These are phyloP conservation scores for Eledone cirrhosa DNA, from an alignment of 2,888 invertebrate species.

Conservation along the genomic window DNA sequence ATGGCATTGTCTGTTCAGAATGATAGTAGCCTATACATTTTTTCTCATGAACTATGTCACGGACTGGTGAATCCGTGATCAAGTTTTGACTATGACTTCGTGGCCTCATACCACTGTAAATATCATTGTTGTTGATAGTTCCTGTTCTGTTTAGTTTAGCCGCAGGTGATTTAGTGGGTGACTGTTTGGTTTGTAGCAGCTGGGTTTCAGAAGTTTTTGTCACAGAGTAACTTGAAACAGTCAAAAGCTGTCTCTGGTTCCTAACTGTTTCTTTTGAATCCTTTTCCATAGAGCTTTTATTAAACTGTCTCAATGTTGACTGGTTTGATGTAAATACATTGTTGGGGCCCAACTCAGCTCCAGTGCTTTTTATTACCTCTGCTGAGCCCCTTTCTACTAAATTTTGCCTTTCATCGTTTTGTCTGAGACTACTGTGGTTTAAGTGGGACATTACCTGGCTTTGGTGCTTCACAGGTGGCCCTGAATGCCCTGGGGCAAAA, in stretches of 20 bases:
- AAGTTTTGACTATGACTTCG: not conserved
- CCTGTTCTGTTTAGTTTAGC: not conserved
- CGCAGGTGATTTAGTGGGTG: not conserved
- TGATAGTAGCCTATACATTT: not conserved
- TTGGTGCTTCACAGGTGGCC: too few species aligned
- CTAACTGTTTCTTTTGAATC: too few species aligned
- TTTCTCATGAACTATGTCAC: not conserved
- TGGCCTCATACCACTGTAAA: not conserved
- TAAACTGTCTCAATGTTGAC: not conserved
- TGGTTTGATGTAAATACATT: not conserved
- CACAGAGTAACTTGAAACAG: not conserved
- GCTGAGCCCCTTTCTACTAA: slow-evolving; percentile 50
- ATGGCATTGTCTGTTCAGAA: not conserved
- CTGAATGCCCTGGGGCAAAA: too few species aligned
- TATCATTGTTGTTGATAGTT: too few species aligned
- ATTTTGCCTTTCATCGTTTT: slow-evolving; percentile 38
- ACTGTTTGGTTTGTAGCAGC: not conserved
- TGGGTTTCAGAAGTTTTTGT: not conserved
- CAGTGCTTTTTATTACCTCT: slow-evolving; percentile 39
- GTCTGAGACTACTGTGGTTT: too few species aligned
- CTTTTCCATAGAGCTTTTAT: not conserved
- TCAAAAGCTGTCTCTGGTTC: not conserved
- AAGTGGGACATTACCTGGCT: too few species aligned
- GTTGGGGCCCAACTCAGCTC: slow-evolving; percentile 41
- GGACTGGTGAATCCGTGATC: not conserved